Percentiles rank a stretch among this genome's conserved stretches.
These are phyloP conservation scores for Plagodis pulveraria DNA, from an alignment of 2,888 invertebrate genomes.

Conservation along the genomic window DNA sequence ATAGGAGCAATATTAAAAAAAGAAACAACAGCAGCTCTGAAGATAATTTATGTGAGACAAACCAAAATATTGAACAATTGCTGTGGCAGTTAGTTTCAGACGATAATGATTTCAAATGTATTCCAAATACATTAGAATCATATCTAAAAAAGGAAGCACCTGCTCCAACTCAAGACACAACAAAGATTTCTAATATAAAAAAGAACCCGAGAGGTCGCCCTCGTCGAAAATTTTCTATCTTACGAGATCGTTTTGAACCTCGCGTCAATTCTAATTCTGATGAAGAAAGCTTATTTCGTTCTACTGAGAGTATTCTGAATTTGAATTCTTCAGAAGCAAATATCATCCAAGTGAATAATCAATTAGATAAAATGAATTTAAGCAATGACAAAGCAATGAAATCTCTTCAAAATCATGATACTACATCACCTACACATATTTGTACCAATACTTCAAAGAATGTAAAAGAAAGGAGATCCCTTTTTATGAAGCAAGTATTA, in stretches of 20 bases:
- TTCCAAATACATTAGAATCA: slow-evolving; percentile 70
- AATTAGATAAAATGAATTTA: slow-evolving; percentile 44
- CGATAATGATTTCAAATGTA: slow-evolving; percentile 66
- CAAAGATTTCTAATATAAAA: slow-evolving; percentile 70
- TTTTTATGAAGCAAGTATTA: slow-evolving; percentile 85
- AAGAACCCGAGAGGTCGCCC: slow-evolving; percentile 74
- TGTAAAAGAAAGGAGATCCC: slow-evolving; percentile 79
- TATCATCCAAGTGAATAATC: slow-evolving; percentile 54
- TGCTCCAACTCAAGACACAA: slow-evolving; percentile 32
- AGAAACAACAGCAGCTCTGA: slow-evolving; percentile 59
- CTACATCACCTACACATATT: slow-evolving; percentile 29
- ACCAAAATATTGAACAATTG: slow-evolving; percentile 69
- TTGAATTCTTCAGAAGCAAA: slow-evolving; percentile 54
- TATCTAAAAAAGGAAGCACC: slow-evolving; percentile 70
- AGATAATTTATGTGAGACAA: slow-evolving; percentile 60
- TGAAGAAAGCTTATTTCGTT: slow-evolving; percentile 75
- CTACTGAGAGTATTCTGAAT: slow-evolving; percentile 61
- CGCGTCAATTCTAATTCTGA: slow-evolving; percentile 71
- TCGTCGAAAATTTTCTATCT: slow-evolving; percentile 84
- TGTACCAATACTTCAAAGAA: slow-evolving; percentile 56
- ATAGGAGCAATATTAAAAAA: slow-evolving; percentile 57
- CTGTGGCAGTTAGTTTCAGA: slow-evolving; percentile 77
- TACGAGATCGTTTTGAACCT: slow-evolving; percentile 85
- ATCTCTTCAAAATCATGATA: slow-evolving; percentile 27
- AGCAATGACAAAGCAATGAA: slow-evolving; percentile 24